Evolutionary conservation across 2,888 invertebrate species (phyloP).

Genomic region (Actias luna): DNA sequence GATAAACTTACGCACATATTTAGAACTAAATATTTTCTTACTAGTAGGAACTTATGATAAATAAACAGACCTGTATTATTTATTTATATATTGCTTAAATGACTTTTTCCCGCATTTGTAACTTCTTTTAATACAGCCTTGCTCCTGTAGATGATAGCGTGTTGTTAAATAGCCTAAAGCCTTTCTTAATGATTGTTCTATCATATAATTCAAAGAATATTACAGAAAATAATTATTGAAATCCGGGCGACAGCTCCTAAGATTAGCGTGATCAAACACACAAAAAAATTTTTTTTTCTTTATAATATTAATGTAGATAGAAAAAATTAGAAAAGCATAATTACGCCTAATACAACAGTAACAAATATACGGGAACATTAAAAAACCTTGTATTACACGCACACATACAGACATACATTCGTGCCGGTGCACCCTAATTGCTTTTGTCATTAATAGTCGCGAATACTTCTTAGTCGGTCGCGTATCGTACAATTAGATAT

Average conservation of each 20-base stretch:
- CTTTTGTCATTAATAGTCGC: slow-evolving; percentile 81
- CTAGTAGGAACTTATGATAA: slow-evolving; percentile 64
- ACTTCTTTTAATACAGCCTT: too few species aligned
- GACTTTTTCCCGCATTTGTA: not conserved
- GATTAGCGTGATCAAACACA: too few species aligned
- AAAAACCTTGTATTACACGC: slow-evolving; percentile 19
- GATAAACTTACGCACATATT: slow-evolving; percentile 72
- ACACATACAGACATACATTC: slow-evolving; percentile 21
- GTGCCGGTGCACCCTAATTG: slow-evolving; percentile 77
- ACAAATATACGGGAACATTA: slow-evolving; percentile 25
- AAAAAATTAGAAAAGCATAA: not conserved
- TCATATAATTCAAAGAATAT: too few species aligned
- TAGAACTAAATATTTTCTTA: slow-evolving; percentile 69
- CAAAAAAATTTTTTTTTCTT: too few species aligned
- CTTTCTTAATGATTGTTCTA: too few species aligned
- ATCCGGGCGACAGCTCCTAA: too few species aligned
- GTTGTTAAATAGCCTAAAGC: too few species aligned
- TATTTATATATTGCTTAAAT: too few species aligned
- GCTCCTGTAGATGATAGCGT: too few species aligned
- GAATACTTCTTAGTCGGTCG: slow-evolving; percentile 77
- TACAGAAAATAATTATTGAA: too few species aligned
- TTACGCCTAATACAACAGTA: slow-evolving; percentile 16
- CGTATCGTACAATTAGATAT: slow-evolving; percentile 79
- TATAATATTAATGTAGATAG: not conserved
- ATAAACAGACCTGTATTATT: slow-evolving; percentile 15